Base-by-base conservation (phyloP, 1,140 invertebrate species). In the Drosophila malerkotliana region DNA sequence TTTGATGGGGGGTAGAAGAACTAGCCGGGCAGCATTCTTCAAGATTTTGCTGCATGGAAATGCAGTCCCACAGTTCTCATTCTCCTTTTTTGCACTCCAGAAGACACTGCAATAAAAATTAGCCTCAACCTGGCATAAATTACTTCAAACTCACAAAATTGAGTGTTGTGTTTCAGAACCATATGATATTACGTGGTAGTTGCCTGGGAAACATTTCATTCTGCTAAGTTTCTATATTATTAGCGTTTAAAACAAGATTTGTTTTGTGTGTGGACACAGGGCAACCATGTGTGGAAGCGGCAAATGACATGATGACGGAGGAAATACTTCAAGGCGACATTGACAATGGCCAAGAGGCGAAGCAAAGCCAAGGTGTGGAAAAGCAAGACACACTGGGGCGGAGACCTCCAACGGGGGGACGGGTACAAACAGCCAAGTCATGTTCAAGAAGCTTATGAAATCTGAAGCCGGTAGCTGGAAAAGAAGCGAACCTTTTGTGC, bases 381-480 rank as follows among this genome's bases (percentile, higher is more conserved):
- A 63, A 68, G 57, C 51, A 69, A 77, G 55, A 75, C 26, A 64
- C 48, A 39, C 61, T 37, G 52, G 44, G 47, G 34, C 45, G 21
- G 54, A 55, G 75, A 39, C 54, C 52, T 53, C 41, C n/a, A 55
- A 74, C 57, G 7, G 49, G 21, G 15, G 54, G 24, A 21, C 9
- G 45, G n/a, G 28, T 37, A 53, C 24, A 77, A 77, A 73, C 41
- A 49, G 48, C 61, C 71, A 71, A 67, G 83, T 77, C 82, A 87
- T 82, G 67, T 69, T 69, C 58, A 71, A 80, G 64, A 84, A 85
- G 75, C 82, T 88, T 82, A 87, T 79, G 83, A 87, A 88, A 87
- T 87, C 59, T 75, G 83, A 87, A 82, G 83, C 83, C 75, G 41
- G 30, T 39, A 55, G 56, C 44, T 60, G 58, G 30, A 32, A 59